A percentile compares a stretch with the other conserved stretches of the same genome.
Evolutionary conservation across 2,888 invertebrate species (phyloP).

Genomic region (Prenolepis imparis): DNA sequence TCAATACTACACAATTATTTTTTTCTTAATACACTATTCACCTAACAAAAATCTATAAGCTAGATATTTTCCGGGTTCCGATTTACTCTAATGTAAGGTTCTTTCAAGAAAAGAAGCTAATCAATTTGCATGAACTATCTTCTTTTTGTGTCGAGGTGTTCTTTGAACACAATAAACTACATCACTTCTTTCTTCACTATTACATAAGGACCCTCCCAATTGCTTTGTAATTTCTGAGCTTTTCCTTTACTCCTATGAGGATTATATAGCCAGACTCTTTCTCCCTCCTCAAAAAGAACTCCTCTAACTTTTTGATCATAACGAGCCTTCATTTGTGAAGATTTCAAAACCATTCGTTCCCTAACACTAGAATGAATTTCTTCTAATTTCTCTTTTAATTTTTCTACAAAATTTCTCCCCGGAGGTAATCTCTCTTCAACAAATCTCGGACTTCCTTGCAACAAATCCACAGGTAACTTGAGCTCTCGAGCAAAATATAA

Average conservation of each 20-base stretch:
- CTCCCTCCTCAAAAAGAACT: background rate
- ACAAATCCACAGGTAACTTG: too few species aligned
- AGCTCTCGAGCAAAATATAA: too few species aligned
- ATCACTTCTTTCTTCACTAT: background rate
- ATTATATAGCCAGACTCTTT: slow-evolving; percentile 1
- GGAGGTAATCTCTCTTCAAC: too few species aligned
- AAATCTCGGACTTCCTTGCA: too few species aligned
- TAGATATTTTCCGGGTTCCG: too few species aligned
- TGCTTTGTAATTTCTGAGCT: background rate
- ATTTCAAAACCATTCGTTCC: background rate
- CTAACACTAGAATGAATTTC: background rate
- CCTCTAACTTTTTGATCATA: background rate
- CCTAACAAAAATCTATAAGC: too few species aligned
- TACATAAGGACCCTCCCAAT: slow-evolving; percentile 19
- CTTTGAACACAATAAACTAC: background rate
- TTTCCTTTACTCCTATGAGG: background rate
- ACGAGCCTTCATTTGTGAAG: background rate
- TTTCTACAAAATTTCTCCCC: background rate
- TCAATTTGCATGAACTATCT: background rate
- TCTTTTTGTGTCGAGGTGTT: background rate
- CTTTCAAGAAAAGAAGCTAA: background rate
- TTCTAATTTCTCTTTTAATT: background rate
- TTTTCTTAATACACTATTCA: too few species aligned
- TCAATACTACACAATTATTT: too few species aligned
- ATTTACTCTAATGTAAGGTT: too few species aligned